phyloP scores from a whole-genome alignment of 2,797 vertebrate genomes.

The Lagorchestes hirsutus region DNA sequence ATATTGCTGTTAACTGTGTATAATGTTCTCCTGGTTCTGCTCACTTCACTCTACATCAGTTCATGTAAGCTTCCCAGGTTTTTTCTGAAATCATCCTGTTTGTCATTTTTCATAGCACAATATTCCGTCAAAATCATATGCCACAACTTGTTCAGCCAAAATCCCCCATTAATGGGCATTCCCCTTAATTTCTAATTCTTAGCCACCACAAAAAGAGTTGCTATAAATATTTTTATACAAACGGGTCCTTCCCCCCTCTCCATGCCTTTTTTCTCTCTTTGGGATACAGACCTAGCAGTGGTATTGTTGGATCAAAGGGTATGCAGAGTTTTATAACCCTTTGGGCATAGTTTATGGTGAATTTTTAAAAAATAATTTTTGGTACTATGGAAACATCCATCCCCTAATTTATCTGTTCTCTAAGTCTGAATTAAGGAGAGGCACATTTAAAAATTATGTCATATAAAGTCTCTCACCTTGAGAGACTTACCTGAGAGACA shows the following conservation, averaged over 20 bases:
- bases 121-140: neutral
- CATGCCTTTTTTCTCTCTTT: neutral
- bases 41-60: neutral
- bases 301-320: too few relatives aligned
- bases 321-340: too few relatives aligned
- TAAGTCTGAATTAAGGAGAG: neutral
- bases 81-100: neutral
- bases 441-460: neutral
- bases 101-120: neutral
- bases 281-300: too few relatives aligned
- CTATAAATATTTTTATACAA: too few relatives aligned
- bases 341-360: neutral
- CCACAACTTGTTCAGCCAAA: neutral
- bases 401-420: neutral
- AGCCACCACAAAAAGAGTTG: too few relatives aligned
- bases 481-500: neutral
- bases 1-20: neutral
- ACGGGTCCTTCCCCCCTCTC: too few relatives aligned
- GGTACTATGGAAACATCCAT: neutral
- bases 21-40: neutral
- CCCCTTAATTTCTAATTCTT: neutral
- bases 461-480: neutral
- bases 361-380: neutral
- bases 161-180: neutral
- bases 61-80: neutral